Conservation (phyloP, 1,140 invertebrate species). For the Euura lappo region DNA sequence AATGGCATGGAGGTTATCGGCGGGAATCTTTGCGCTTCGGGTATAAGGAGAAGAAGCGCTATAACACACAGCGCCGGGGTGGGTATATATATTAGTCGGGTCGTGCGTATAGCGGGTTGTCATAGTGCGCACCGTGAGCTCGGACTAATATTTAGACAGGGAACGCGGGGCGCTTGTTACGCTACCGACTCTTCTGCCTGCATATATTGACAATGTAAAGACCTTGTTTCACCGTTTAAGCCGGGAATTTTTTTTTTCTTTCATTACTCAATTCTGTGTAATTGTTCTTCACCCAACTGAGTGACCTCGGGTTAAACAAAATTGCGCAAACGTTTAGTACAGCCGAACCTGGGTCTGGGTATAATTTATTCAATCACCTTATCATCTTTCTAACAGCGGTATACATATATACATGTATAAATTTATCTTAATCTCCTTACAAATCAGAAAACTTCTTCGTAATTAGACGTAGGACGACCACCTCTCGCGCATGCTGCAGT, state of each 20-base stretch:
- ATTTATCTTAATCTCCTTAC: background rate
- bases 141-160: background rate
- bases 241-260: background rate
- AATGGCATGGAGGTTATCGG: slow-evolving; percentile 4
- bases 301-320: background rate
- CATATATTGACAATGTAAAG: slow-evolving; percentile 7
- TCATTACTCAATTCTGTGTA: background rate
- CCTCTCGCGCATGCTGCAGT: background rate
- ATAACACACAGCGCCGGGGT: background rate
- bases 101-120: background rate
- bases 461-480: background rate
- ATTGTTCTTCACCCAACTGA: background rate
- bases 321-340: background rate
- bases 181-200: background rate
- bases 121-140: slow-evolving; percentile 1
- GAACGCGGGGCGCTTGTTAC: slow-evolving; percentile 1
- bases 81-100: background rate
- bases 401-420: background rate
- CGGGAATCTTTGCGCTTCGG: slow-evolving; percentile 1
- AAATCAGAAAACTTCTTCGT: background rate
- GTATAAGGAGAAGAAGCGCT: background rate
- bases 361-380: slow-evolving; percentile 7
- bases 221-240: background rate
- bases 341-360: background rate
- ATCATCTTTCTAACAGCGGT: background rate